Evolutionary conservation across 2,797 vertebrate genomes (phyloP).

Genomic region (Hapalemur alaotrensis): DNA sequence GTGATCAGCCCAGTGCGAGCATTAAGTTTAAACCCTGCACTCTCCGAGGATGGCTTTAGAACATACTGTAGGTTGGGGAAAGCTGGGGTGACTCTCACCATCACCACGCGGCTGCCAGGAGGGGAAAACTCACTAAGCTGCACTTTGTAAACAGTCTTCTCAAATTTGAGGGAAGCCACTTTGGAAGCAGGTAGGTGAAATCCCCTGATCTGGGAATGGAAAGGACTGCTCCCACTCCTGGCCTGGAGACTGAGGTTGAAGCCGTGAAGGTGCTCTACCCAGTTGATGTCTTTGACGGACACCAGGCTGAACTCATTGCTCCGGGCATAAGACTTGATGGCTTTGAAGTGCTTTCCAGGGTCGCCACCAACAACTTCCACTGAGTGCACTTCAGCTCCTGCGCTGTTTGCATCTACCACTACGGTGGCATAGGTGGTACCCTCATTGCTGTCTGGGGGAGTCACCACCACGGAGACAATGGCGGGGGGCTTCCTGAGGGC

Average conservation of each 20-base stretch:
- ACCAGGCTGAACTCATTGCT: conserved; percentile 92
- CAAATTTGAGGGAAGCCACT: conserved; percentile 87
- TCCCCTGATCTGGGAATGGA: conserved; percentile 86
- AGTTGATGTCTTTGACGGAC: conserved; percentile 91
- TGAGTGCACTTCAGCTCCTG: conserved; percentile 84
- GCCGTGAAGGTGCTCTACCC: conserved; percentile 90
- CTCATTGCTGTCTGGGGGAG: conserved; percentile 72
- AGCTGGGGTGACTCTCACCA: conserved; percentile 85
- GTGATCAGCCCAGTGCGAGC: conserved; percentile 91
- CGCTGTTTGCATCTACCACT: conserved; percentile 86
- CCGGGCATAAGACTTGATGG: conserved; percentile 87
- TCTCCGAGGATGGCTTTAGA: conserved; percentile 88
- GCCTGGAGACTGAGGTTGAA: conserved; percentile 95
- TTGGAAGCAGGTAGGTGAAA: conserved; percentile 89
- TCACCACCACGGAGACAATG: conserved; percentile 82
- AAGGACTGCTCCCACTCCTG: conserved; percentile 87
- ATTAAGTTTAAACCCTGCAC: conserved; percentile 90
- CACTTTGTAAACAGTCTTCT: conserved; percentile 89
- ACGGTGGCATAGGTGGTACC: conserved; percentile 87
- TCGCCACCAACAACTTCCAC: conserved; percentile 92
- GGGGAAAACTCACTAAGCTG: conserved; percentile 94
- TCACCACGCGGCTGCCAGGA: conserved; percentile 89
- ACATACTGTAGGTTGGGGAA: conserved; percentile 88
- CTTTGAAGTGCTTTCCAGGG: conserved; percentile 90
- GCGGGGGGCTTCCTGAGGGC: conserved; percentile 82